Percentiles rank a stretch among this genome's conserved stretches.
Evolutionary conservation across 64 coral and sea anemone genomes (phyloP).

Genomic region (Dendronephthya gigantea): DNA sequence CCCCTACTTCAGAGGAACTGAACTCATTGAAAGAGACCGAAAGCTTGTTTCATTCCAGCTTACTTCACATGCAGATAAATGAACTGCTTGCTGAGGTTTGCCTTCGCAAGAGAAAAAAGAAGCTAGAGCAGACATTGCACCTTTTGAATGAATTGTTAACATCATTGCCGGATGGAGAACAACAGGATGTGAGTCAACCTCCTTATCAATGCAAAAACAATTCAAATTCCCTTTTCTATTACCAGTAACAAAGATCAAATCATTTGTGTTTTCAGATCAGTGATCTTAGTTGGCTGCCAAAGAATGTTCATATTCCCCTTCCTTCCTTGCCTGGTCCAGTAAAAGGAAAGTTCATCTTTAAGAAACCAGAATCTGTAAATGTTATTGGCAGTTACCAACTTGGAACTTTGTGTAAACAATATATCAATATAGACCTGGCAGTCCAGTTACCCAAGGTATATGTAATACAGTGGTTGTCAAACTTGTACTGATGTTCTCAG

Average conservation of each 20-base stretch:
- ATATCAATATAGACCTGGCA: background rate
- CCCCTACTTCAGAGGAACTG: background rate
- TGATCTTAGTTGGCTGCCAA: constrained; percentile 1
- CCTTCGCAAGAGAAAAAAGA: background rate
- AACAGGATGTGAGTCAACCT: background rate
- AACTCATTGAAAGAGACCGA: background rate
- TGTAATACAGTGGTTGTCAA: no score
- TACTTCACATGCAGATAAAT: background rate
- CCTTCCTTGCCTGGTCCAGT: background rate
- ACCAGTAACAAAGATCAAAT: background rate
- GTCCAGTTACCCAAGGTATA: background rate
- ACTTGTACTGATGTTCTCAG: no score
- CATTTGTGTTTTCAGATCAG: background rate
- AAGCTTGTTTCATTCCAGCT: background rate
- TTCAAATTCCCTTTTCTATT: no score
- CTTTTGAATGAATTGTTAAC: background rate
- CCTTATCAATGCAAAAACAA: background rate
- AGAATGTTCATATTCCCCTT: background rate
- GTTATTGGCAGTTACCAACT: constrained; percentile 6
- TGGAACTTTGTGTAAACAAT: background rate
- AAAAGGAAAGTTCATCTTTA: background rate
- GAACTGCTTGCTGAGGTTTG: background rate
- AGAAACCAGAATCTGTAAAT: background rate
- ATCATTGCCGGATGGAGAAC: background rate
- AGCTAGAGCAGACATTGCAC: background rate